Evolutionary conservation across 2,888 invertebrate genomes (phyloP).

Genomic region (Ctena decussata): DNA sequence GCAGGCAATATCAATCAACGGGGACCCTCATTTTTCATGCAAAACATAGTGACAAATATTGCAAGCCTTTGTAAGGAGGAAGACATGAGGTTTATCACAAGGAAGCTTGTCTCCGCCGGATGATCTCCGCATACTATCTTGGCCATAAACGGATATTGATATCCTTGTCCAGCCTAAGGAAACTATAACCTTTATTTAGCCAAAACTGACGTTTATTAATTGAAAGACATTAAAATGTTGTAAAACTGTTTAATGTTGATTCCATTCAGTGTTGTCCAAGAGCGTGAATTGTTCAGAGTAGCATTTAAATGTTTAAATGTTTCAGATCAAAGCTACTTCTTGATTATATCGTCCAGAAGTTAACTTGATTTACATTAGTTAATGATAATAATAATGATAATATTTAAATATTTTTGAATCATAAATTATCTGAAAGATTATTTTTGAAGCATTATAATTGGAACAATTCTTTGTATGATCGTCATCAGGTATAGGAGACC

Average conservation of each 20-base stretch:
- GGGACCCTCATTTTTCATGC: conserved; percentile 2
- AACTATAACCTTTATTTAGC: background rate
- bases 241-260: conserved; percentile 7
- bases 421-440: background rate
- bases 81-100: background rate
- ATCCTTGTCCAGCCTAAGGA: background rate
- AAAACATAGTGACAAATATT: background rate
- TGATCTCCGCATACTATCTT: background rate
- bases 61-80: background rate
- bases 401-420: background rate
- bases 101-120: background rate
- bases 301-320: background rate
- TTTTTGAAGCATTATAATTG: too few species aligned
- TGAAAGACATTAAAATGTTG: conserved; percentile 41
- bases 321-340: background rate
- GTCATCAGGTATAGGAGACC: too few species aligned
- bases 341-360: background rate
- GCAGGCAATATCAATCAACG: background rate
- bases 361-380: background rate
- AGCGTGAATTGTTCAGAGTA: background rate
- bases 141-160: background rate
- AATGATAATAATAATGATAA: background rate
- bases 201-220: conserved; percentile 44
- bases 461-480: too few species aligned
- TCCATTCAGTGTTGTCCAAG: background rate